phyloP scores from a whole-genome alignment of 2,888 invertebrate genomes.

The Thymelicus sylvestris region DNA sequence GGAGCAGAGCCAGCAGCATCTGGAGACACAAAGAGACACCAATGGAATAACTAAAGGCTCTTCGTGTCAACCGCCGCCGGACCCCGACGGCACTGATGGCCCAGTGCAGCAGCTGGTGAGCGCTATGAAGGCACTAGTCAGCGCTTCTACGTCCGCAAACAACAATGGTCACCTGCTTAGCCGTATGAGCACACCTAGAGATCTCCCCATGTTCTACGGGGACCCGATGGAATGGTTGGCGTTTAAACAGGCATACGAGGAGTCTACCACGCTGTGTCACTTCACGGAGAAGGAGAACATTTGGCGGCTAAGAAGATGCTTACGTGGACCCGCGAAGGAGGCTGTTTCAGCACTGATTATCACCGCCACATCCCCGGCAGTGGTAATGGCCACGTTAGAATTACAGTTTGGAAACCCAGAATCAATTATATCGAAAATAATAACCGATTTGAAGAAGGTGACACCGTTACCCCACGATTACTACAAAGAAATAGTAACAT shows the following conservation, averaged over 20 bases:
- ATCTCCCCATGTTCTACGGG: conserved; percentile 42
- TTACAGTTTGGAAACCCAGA: conserved; percentile 47
- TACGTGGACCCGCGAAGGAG: conserved; percentile 45
- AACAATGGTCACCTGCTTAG: conserved; percentile 34
- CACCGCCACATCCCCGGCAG: conserved; percentile 39
- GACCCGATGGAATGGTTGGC: conserved; percentile 47
- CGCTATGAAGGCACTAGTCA: conserved; percentile 39
- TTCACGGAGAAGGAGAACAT: conserved; percentile 45
- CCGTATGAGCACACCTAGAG: conserved; percentile 41
- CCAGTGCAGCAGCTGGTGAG: conserved; percentile 37
- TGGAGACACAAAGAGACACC: neutral
- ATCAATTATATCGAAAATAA: no score
- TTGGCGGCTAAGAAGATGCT: conserved; percentile 45
- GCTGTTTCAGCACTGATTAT: conserved; percentile 44
- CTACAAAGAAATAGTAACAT: no score
- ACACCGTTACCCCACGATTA: no score
- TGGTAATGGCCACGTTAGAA: conserved; percentile 42
- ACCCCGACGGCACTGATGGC: conserved; percentile 6
- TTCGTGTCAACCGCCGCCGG: conserved; percentile 6
- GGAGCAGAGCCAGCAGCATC: neutral
- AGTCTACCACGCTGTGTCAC: conserved; percentile 43
- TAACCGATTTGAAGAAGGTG: no score
- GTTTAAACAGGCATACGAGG: conserved; percentile 45
- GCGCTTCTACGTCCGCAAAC: neutral
- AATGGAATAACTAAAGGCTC: neutral